phyloP scores from a whole-genome alignment of 2,113 vertebrate genomes.

The Glaucidium brasilianum region DNA sequence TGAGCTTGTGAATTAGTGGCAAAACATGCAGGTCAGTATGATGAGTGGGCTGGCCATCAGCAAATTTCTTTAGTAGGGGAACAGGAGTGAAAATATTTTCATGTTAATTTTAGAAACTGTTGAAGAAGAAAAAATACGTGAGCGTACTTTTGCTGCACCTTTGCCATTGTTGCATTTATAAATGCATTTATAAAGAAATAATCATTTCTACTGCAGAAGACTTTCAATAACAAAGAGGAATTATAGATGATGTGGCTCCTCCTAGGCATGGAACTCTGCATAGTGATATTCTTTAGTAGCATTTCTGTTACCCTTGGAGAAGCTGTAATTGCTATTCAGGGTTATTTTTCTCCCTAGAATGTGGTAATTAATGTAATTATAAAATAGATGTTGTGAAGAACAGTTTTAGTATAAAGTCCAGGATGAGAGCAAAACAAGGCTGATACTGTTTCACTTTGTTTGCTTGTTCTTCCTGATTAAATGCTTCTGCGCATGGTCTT shows the following conservation, averaged over 20 bases:
- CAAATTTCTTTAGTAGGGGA: neutral
- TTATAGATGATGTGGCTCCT: neutral
- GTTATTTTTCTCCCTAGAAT: constrained; percentile 19
- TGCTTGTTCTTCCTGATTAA: constrained; percentile 36
- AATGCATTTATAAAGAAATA: neutral
- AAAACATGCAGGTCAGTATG: neutral
- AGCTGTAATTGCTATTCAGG: neutral
- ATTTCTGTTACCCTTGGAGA: neutral
- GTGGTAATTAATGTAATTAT: constrained; percentile 27
- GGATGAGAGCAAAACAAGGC: constrained; percentile 17
- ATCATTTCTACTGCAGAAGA: neutral
- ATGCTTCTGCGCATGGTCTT: constrained; percentile 30
- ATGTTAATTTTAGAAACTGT: neutral
- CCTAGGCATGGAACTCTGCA: neutral
- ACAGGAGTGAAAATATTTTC: neutral
- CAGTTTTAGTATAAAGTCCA: neutral
- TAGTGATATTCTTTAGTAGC: neutral
- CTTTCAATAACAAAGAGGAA: neutral
- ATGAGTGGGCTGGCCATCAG: neutral
- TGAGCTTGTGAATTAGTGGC: neutral
- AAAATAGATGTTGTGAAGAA: constrained; percentile 17
- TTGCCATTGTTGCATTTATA: neutral
- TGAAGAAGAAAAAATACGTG: neutral
- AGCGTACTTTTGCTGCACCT: neutral
- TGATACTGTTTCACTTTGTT: constrained; percentile 31